These are phyloP conservation scores for Leptodactylus fallax DNA, from an alignment of 2,797 vertebrate species.

Conservation along the genomic window DNA sequence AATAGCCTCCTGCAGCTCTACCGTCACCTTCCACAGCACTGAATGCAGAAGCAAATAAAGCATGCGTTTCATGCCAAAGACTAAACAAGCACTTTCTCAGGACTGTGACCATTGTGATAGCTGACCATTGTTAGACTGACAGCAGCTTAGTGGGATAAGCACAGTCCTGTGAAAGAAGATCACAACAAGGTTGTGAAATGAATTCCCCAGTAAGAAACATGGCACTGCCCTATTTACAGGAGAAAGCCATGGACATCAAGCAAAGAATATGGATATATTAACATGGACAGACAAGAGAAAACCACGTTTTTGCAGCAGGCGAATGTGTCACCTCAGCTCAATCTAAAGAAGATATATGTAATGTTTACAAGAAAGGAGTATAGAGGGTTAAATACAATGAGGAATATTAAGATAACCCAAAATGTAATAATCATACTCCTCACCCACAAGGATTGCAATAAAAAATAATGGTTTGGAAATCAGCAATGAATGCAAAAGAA, in stretches of 20 bases:
- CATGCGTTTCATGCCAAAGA: conserved; percentile 59
- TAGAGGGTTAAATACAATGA: background rate
- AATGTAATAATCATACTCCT: conserved; percentile 11
- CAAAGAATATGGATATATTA: background rate
- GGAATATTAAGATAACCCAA: background rate
- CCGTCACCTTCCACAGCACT: conserved; percentile 26
- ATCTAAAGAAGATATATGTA: background rate
- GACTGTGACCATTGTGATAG: conserved; percentile 25
- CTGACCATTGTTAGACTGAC: background rate
- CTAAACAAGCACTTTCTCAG: conserved; percentile 51
- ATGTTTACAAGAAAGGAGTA: conserved; percentile 8
- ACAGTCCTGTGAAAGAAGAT: conserved; percentile 56
- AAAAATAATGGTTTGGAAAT: conserved; percentile 10
- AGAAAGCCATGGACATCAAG: conserved; percentile 31
- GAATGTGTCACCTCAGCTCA: background rate
- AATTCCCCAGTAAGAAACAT: conserved; percentile 24
- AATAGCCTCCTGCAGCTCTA: background rate
- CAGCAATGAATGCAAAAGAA: conserved; percentile 3
- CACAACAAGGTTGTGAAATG: conserved; percentile 47
- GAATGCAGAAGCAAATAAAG: conserved; percentile 40
- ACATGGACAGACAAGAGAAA: conserved; percentile 1
- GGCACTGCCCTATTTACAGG: background rate
- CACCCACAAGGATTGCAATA: background rate
- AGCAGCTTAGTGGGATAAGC: background rate
- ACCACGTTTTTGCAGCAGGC: background rate